Evolutionary conservation across 2,888 invertebrate species (phyloP).

Genomic region (Caenorhabditis doughertyi): DNA sequence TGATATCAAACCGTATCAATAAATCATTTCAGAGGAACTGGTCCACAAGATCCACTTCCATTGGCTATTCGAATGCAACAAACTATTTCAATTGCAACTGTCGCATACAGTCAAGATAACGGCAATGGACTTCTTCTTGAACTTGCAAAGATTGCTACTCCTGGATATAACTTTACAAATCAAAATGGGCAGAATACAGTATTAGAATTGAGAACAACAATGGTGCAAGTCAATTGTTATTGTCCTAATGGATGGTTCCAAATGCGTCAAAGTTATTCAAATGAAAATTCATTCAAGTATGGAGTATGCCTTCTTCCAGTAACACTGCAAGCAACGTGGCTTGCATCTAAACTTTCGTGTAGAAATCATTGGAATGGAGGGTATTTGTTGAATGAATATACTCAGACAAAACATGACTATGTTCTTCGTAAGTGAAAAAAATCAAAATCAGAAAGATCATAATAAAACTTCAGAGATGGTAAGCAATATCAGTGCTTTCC

Average conservation of each 20-base stretch:
- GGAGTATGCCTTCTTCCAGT: conserved; percentile 44
- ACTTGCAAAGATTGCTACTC: conserved; percentile 43
- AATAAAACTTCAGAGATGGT: conserved; percentile 4
- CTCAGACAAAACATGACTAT: conserved; percentile 36
- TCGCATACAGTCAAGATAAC: conserved; percentile 40
- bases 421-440: conserved; percentile 11
- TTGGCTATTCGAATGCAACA: conserved; percentile 32
- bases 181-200: conserved; percentile 2
- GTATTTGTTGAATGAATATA: conserved; percentile 38
- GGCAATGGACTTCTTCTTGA: conserved; percentile 7
- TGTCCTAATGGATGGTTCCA: conserved; percentile 50
- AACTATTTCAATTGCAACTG: conserved; percentile 28
- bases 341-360: conserved; percentile 39
- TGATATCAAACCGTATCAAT: neutral
- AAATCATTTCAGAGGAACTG: conserved; percentile 16
- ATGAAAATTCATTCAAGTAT: conserved; percentile 14
- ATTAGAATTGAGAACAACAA: conserved; percentile 8
- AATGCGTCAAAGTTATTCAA: conserved; percentile 7
- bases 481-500: conserved; percentile 3
- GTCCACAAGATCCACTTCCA: conserved; percentile 34
- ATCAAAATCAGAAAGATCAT: neutral
- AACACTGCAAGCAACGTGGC: conserved; percentile 25
- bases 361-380: conserved; percentile 24
- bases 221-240: conserved; percentile 51
- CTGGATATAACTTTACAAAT: conserved; percentile 30